phyloP scores from a whole-genome alignment of 2,113 vertebrate genomes.

The Prinia subflava region DNA sequence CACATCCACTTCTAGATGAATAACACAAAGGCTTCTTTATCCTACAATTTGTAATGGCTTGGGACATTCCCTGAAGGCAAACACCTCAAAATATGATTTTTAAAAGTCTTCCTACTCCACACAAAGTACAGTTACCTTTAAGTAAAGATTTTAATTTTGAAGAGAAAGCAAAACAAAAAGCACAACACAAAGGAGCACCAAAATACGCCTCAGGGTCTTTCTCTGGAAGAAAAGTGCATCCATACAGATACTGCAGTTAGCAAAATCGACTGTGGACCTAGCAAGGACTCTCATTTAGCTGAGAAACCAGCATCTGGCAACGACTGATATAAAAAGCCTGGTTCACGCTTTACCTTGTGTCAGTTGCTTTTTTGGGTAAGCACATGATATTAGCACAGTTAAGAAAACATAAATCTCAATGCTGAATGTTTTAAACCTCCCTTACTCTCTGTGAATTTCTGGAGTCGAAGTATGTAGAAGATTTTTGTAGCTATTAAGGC shows the following conservation, averaged over 20 bases:
- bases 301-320: neutral
- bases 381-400: neutral
- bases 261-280: neutral
- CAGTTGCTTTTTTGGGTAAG: neutral
- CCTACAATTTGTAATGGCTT: neutral
- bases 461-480: fast-evolving
- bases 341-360: neutral
- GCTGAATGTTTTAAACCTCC: neutral
- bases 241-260: neutral
- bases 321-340: neutral
- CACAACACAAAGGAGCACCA: neutral
- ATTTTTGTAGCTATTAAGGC: neutral
- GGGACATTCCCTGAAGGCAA: neutral
- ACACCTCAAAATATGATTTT: neutral
- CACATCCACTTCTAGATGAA: neutral
- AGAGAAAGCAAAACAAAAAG: neutral
- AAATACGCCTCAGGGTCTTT: neutral
- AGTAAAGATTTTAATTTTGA: neutral
- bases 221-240: neutral
- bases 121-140: neutral
- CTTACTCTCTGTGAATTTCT: neutral
- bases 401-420: neutral
- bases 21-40: neutral
- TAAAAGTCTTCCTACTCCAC: neutral
- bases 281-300: neutral